Conservation (phyloP, 2,113 vertebrate species). For the Centropus bengalensis region DNA sequence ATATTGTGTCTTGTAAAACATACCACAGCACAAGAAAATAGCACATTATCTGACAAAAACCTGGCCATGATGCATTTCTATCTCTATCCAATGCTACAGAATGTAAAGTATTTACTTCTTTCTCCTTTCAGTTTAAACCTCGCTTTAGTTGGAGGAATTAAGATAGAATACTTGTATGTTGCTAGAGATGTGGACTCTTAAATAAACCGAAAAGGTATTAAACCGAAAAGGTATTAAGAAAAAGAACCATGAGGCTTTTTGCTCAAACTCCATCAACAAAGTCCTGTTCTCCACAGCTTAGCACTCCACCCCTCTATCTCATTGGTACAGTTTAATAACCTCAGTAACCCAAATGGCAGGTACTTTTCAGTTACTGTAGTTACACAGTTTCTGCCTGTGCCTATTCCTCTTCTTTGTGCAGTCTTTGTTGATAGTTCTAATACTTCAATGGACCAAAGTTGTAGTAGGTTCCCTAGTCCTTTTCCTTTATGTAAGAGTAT, state of each 20-base stretch:
- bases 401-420: background rate
- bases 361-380: background rate
- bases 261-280: background rate
- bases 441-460: background rate
- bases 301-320: background rate
- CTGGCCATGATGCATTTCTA: slow-evolving; percentile 46
- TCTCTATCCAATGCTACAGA: slow-evolving; percentile 38
- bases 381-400: background rate
- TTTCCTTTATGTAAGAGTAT: background rate
- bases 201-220: background rate
- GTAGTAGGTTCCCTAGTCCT: background rate
- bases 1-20: slow-evolving; percentile 69
- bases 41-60: slow-evolving; percentile 60
- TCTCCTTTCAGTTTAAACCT: slow-evolving; percentile 7
- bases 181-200: background rate
- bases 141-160: background rate
- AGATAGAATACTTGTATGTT: background rate
- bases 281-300: background rate
- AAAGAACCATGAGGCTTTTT: background rate
- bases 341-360: background rate
- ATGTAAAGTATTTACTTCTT: slow-evolving; percentile 48
- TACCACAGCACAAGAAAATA: slow-evolving; percentile 57
- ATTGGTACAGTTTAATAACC: background rate
- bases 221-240: background rate
- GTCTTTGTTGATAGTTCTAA: background rate